These are phyloP conservation scores for Promerops cafer DNA, from an alignment of 2,113 vertebrate genomes.

Conservation along the genomic window DNA sequence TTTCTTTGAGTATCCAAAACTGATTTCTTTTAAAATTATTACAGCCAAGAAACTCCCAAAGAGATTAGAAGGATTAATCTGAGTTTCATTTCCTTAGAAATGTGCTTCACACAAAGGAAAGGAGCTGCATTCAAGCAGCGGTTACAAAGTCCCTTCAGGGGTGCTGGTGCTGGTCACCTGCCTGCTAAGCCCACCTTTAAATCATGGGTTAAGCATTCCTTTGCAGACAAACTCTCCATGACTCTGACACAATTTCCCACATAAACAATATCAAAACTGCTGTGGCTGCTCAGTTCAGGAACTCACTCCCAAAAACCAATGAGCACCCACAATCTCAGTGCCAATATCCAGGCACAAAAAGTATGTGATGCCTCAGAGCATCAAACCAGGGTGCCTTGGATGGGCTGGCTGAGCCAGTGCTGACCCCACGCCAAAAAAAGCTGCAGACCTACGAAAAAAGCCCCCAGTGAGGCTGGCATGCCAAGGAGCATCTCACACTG, in stretches of 20 bases:
- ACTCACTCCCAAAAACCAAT: neutral
- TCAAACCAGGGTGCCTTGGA: neutral
- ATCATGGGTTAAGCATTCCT: neutral
- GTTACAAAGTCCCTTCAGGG: neutral
- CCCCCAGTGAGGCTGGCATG: neutral
- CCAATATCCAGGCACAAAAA: neutral
- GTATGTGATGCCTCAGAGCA: neutral
- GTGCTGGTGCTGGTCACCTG: neutral
- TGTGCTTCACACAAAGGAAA: neutral
- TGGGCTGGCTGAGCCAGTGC: accelerated
- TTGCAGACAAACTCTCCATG: neutral
- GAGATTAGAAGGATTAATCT: neutral
- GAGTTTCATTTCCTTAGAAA: conserved; percentile 9
- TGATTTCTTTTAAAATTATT: neutral
- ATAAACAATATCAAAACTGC: neutral
- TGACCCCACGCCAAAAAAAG: neutral
- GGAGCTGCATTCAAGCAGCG: neutral
- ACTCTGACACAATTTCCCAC: neutral
- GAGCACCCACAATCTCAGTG: neutral
- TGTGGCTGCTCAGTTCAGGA: neutral
- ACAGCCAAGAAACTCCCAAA: neutral
- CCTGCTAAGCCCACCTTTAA: neutral
- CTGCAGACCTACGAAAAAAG: neutral
- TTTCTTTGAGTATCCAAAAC: neutral
- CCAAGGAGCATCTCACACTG: neutral